A percentile compares a stretch with the other conserved stretches of the same genome.
These are phyloP conservation scores for Stenolophus ochropezus DNA, from an alignment of 2,888 invertebrate species.

Conservation along the genomic window DNA sequence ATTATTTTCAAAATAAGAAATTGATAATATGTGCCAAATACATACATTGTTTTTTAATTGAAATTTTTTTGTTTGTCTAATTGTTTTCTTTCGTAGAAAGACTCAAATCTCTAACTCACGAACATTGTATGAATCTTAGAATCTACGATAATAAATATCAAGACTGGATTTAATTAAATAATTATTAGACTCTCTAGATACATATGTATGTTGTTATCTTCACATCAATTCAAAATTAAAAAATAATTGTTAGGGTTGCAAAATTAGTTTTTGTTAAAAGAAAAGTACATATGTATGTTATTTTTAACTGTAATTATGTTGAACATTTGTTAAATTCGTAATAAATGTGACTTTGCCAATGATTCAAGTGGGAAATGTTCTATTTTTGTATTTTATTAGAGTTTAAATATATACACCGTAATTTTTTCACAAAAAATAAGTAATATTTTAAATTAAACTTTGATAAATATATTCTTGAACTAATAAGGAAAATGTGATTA, in stretches of 20 bases:
- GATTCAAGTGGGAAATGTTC: no score
- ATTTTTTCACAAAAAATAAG: no score
- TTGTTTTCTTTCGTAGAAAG: neutral
- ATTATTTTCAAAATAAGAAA: neutral
- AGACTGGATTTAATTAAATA: conserved; percentile 31
- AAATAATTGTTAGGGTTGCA: neutral
- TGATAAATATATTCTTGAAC: no score
- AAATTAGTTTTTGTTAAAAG: neutral
- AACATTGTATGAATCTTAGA: conserved; percentile 8
- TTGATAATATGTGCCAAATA: neutral
- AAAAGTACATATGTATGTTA: neutral
- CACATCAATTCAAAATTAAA: neutral
- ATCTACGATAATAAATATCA: conserved; percentile 12
- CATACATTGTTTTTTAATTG: neutral
- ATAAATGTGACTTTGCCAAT: no score
- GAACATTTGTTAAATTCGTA: no score
- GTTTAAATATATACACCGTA: no score
- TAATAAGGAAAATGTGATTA: no score
- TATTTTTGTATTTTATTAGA: no score
- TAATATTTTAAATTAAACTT: no score
- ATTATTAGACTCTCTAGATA: neutral
- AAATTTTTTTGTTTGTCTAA: neutral
- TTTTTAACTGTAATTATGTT: no score
- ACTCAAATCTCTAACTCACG: neutral
- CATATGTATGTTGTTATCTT: neutral